These are phyloP conservation scores for Tapirus indicus DNA, from an alignment of 2,797 vertebrate genomes.

Conservation along the genomic window DNA sequence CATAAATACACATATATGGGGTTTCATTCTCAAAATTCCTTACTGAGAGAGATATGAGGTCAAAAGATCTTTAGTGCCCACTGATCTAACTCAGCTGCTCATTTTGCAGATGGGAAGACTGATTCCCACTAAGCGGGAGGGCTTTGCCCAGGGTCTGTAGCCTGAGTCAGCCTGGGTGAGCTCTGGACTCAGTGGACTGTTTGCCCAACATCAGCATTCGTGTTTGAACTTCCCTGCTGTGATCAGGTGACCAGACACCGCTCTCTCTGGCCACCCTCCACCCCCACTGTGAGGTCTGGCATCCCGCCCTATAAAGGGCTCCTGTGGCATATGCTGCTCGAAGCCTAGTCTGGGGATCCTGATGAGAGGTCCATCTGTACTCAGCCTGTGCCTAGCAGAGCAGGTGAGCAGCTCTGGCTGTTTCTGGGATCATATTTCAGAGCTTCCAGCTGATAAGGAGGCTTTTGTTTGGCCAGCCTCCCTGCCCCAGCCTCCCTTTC, in stretches of 20 bases:
- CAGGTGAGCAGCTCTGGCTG: conserved; percentile 72
- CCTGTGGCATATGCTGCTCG: background rate
- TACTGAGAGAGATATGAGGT: background rate
- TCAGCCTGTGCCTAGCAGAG: conserved; percentile 34
- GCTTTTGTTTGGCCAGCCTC: conserved; percentile 70
- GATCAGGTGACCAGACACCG: background rate
- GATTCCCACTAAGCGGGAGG: background rate
- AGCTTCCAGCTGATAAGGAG: conserved; percentile 64
- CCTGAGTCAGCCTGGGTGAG: background rate
- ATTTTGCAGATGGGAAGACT: background rate
- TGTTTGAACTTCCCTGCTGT: background rate
- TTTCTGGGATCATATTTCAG: conserved; percentile 76
- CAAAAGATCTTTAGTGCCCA: background rate
- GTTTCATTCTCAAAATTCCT: background rate
- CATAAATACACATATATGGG: background rate
- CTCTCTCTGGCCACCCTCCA: background rate
- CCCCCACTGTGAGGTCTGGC: background rate
- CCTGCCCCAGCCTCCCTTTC: background rate
- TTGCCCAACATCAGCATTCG: background rate
- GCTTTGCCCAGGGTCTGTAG: fast-evolving
- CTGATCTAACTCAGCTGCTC: background rate
- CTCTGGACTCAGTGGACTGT: background rate
- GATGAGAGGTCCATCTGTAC: conserved; percentile 36
- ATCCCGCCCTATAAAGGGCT: background rate
- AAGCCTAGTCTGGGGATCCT: background rate